phyloP scores from a whole-genome alignment of 2,113 vertebrate species.

The Trogon surrucura region DNA sequence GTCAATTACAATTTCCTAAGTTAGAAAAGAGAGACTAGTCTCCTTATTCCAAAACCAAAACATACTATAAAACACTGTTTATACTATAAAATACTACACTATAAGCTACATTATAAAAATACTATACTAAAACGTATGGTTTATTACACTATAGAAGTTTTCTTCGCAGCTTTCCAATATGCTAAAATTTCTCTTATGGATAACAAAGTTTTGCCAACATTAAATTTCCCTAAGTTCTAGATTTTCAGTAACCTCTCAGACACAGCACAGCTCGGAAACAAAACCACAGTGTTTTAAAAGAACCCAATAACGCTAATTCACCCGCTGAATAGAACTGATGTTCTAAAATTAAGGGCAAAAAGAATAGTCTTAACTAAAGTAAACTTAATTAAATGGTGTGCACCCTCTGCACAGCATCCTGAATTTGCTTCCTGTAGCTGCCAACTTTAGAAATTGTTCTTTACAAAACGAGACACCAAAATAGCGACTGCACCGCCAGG shows the following conservation, averaged over 20 bases:
- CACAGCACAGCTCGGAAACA: background rate
- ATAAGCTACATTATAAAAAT: background rate
- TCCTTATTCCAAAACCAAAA: background rate
- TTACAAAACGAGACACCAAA: background rate
- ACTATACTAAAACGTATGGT: background rate
- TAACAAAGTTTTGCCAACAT: background rate
- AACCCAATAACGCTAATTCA: background rate
- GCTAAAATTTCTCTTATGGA: background rate
- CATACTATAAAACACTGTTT: background rate
- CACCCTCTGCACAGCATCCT: background rate
- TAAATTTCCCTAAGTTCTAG: background rate
- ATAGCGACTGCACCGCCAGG: background rate
- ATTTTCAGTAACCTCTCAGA: background rate
- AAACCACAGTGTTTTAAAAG: background rate
- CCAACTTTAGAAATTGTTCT: background rate
- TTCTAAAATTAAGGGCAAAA: background rate
- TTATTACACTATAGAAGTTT: background rate
- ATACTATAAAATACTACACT: background rate
- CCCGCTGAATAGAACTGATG: background rate
- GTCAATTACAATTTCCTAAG: conserved; percentile 25
- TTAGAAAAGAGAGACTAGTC: background rate
- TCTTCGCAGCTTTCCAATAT: background rate
- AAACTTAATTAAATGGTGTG: background rate
- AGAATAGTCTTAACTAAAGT: background rate
- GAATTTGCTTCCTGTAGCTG: background rate